Evolutionary conservation across 64 coral and sea anemone genomes (phyloP), one percentile per base, ranked within the genome.

Genomic region (Anthopleura sola): DNA sequence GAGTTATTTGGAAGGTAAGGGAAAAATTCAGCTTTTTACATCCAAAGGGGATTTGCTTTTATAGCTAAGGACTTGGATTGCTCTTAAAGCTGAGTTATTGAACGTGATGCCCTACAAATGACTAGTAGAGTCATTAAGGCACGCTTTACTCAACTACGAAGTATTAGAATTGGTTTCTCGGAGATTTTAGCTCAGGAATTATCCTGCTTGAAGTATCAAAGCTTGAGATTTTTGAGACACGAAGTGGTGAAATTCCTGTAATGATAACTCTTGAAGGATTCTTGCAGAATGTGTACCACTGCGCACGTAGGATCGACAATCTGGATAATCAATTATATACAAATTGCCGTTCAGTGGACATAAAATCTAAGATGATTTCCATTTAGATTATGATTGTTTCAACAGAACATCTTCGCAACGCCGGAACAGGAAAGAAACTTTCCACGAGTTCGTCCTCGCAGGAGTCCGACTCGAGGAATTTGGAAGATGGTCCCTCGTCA

Each of bases 351-450:
- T 28, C 66, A 71, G 28, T 71, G 66, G 6, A 29, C 28, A 71
- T 29, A 79, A 33, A 33, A 48, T 9, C 38, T 5, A 44, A 91
- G 75, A 68, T 91, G 54, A 89, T 37, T 86, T 77, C 49, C 60
- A 84, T 81, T 80, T 19, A 51, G 21, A 33, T 90, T 91, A 60
- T 86, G 26, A 68, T 84, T 75, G 86, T 46, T 85, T 83, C 74
- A 79, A 60, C 90, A 99, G 97, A 99, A 87, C 90, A 92, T 53
- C 88, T 99, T 66, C 93, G 90, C 55, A 99, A 99, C 48, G 97
- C 87, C 56, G 97, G 97, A 47, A 99, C 97, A 20, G 97, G 97
- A 9, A 99, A 99, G 68, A 94, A 87, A 36, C 83, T 85, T 21
- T 83, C 91, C 36, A 85, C 81, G 21, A 80, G 88, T 83, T 87